Evolutionary conservation across 1,140 invertebrate species (phyloP), one percentile per base, ranked within the genome.

Genomic region (Diachasmimorpha longicaudata): DNA sequence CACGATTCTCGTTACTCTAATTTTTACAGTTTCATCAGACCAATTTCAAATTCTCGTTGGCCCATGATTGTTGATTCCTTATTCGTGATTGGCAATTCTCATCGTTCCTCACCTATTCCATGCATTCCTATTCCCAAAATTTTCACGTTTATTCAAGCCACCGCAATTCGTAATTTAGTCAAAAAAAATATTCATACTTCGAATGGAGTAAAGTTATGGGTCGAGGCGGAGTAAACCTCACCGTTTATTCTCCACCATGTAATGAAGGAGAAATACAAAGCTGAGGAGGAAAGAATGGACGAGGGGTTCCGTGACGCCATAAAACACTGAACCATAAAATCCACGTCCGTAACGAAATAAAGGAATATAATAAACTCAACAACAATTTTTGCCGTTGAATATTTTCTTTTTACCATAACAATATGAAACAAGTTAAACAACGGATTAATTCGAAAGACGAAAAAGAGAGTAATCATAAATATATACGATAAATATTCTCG

Each of bases 1-100:
- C 58, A 81, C 73, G 78, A 44, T 36, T 70, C 68, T 77, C 48
- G 37, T 37, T 44, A 19, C 55, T 16, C 71, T 39, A 19, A 73
- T 73, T 73, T 73, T 23, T 75, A 74, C 67, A 23, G 68, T 74
- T 74, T 68, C 58, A 74, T 48, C 48, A n/a, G n/a, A 52, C n/a
- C 48, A 52, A 52, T 52, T n/a, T 19, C 48, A 1, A 16, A 14
- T 52, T 14, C 48, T 16, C 48, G 39, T 42, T 42, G 3, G 9
- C 31, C 25, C 55, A n/a, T 25, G 11, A 58, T 36, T 36, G n/a
- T 72, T 39, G 19, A 70, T 46, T 66, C 55, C 55, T 75, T 71
- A 37, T 70, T 71, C 74, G 48, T 52, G 39, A 42, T 42, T 42
- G 39, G 39, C 48, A 52, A 52, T 52, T 52, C 19, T 52, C 16